Conservation (phyloP, 2,113 vertebrate genomes). For the Perognathus longimembris region DNA sequence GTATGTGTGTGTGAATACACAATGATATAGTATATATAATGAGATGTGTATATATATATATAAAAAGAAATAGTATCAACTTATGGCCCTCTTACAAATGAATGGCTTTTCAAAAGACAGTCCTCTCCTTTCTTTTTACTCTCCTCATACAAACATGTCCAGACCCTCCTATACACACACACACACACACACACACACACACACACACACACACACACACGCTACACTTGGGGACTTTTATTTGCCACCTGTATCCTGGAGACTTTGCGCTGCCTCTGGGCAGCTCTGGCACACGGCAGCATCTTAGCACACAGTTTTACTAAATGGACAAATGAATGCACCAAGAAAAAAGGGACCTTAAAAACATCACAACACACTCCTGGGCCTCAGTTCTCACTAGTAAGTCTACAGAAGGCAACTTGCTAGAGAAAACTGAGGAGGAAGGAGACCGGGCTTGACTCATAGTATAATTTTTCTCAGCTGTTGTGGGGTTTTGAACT, state of each 20-base stretch:
- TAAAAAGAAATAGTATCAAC: too few species aligned
- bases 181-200: too few species aligned
- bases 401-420: background rate
- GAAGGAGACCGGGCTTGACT: background rate
- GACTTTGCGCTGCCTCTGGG: background rate
- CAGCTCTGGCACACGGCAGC: background rate
- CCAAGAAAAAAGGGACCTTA: background rate
- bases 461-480: too few species aligned
- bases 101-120: background rate
- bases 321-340: background rate
- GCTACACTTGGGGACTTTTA: background rate
- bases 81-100: background rate
- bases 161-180: background rate
- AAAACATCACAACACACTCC: background rate
- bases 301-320: background rate
- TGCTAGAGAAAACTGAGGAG: background rate
- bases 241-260: background rate
- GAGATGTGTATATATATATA: too few species aligned
- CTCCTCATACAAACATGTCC: background rate
- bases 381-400: background rate
- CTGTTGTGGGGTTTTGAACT: too few species aligned
- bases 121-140: background rate
- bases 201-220: too few species aligned
- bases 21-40: too few species aligned
- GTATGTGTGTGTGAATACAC: too few species aligned